Base-by-base conservation (phyloP, 1,140 invertebrate genomes). In the Thalassaphorura encarpata region DNA sequence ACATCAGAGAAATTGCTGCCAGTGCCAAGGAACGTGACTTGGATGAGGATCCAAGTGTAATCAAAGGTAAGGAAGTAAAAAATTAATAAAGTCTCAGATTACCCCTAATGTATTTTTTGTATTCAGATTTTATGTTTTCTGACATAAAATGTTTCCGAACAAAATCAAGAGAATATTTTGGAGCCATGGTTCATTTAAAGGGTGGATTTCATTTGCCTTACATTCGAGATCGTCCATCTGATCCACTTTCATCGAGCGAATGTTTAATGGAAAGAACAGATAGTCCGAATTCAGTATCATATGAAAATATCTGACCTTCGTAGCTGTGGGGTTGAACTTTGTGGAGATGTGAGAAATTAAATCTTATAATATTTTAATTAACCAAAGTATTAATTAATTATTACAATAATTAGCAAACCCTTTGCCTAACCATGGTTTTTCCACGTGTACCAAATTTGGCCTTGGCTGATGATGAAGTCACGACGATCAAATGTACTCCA, bases 341-440 rank as follows among this genome's bases (percentile, higher is more conserved):
- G 63, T 55, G 63, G 56, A 39, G 63, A 61, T 3, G 53, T 55
- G 48, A 28, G 45, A 36, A 18, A 48, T 4, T 48, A 18, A 48
- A n/a, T n/a, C n/a, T n/a, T n/a, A n/a, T n/a, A n/a, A n/a, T 36
- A 36, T 36, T n/a, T 36, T 36, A n/a, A 36, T 11, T 36, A 36
- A 36, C n/a, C n/a, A n/a, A 11, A n/a, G n/a, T n/a, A n/a, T n/a
- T n/a, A 16, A 46, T 5, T 41, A 8, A 3, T 41, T 50, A 50
- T 50, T 56, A 50, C n/a, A 40, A 13, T 36, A 41, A 29, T 36
- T 47, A 50, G 3, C 36, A 63, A 58, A 23, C 53, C 15, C 43
- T 64, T 50, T 64, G 63, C 27, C 41, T 64, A 5, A 64, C 63
- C 2, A 58, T 64, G 56, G 63, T 64, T 8, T 64, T 64, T 28